Base-by-base conservation (phyloP, 2,797 vertebrate species). In the Taeniopygia guttata region DNA sequence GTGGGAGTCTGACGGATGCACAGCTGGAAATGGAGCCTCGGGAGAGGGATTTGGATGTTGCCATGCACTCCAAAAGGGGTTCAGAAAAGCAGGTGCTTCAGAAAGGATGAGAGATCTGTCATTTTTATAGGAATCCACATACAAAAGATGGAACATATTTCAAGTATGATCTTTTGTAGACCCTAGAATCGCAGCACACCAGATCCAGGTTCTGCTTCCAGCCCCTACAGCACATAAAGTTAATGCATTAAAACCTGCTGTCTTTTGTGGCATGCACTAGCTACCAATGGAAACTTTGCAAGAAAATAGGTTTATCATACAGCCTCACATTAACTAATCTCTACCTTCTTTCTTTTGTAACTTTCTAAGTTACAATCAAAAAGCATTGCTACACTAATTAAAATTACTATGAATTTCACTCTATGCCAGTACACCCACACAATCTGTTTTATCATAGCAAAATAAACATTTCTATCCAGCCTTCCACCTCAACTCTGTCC, bases 21-120 rank as follows among this genome's bases (percentile, higher is more conserved):
- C 8, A 4, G 17, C 56, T 36, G 22, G 45, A 64, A 84, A 52
- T 0, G 0, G 1, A 38, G 38, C 22, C 29, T 6, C 0, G 9
- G 26, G 18, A 83, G 13, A 75, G 7, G 19, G 36, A 58, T 77
- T 40, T 67, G 13, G 20, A 55, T 83, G 40, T 13, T 22, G 10
- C 16, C 63, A 66, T 0, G 0, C 13, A 51, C 59, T 79, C 43
- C 78, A 56, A 36, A 75, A 62, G 5, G 8, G 9, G 5, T 59
- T 76, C 55, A 82, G 58, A 66, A 79, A 89, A 76, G 59, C 43
- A 55, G 17, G 2, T 55, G 12, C 36, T 69, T 34, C n/a, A 84
- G 51, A 72, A 87, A 69, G 40, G 8, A 27, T 38, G 62, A 16
- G 27, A 67, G 18, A 32, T 7, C 27, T 32, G 15, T 16, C 11